Evolutionary conservation across 2,797 vertebrate genomes (phyloP), one percentile per base, ranked within the genome.

Genomic region (Aulostomus chinensis): DNA sequence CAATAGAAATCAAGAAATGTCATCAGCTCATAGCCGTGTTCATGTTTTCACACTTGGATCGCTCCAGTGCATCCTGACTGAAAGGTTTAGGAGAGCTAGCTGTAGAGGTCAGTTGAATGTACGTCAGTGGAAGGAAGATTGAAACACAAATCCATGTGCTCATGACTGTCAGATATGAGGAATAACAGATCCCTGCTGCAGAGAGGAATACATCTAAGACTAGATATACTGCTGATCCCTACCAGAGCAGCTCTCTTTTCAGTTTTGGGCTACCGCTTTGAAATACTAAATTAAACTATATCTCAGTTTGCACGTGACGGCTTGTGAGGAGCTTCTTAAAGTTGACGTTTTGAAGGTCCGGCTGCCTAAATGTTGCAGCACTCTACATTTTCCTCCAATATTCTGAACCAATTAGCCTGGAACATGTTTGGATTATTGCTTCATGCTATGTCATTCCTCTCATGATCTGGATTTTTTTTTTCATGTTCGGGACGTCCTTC

Each of bases 1-100:
- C 33, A 42, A 42, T 13, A 21, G 11, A 48, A 53, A 58, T 72
- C 61, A 40, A 32, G 60, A 67, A 68, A 70, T 62, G 46, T 65
- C 71, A 64, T 64, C 52, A 43, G 39, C 14, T 29, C 42, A 38
- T 13, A 29, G 43, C 10, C 20, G 6, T 34, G 50, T 33, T 41
- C 51, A 37, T 33, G 35, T 29, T 7, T 24, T 36, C 17, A 0
- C 4, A 20, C 33, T 59, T 48, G 25, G 11, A 28, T 46, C 48
- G 26, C 30, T 43, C 12, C 38, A 45, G 43, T 12, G 40, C 53
- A 29, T 22, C 49, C 58, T 20, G 16, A 42, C 52, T 58, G 28
- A 8, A 17, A 1, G 24, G 46, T 53, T 68, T 25, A 25, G 34
- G 51, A 61, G 29, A 30, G 40, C 54, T 42, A 38, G 56, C 21